Evolutionary conservation across 2,888 invertebrate species (phyloP).

Genomic region (Mesorhabditis sp.): DNA sequence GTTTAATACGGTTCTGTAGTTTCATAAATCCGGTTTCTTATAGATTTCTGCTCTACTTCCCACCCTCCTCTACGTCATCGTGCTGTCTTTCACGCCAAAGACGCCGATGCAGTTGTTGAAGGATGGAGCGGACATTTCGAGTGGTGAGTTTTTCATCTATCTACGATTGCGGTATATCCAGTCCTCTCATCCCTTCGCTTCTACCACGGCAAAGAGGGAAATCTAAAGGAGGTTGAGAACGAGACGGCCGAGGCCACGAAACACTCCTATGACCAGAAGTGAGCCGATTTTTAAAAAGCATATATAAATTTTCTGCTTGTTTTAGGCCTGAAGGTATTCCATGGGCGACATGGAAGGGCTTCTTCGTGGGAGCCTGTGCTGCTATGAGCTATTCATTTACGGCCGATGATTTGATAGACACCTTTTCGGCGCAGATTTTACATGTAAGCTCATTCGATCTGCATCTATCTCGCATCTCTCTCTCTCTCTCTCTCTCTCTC

Average conservation of each 20-base stretch:
- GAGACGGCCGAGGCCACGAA: constrained; percentile 1
- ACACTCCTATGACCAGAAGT: background rate
- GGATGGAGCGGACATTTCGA: constrained; percentile 7
- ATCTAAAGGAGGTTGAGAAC: background rate
- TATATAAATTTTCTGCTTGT: too few species aligned
- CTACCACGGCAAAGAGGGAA: background rate
- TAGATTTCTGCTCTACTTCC: constrained; percentile 34
- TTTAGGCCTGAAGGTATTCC: constrained; percentile 7
- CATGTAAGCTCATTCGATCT: constrained; percentile 18
- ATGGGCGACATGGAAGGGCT: constrained; percentile 36
- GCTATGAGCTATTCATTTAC: constrained; percentile 52
- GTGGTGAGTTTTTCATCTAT: too few species aligned
- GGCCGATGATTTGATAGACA: constrained; percentile 55
- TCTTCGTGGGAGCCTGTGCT: constrained; percentile 47
- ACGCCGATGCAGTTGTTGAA: constrained; percentile 39
- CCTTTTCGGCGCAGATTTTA: constrained; percentile 50
- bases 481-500: background rate
- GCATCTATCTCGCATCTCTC: background rate
- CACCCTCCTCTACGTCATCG: constrained; percentile 33
- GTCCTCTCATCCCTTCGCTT: background rate
- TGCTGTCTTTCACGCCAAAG: constrained; percentile 38
- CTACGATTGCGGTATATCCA: too few species aligned
- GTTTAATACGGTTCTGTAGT: constrained; percentile 9
- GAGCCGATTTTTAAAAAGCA: background rate
- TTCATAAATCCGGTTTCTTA: constrained; percentile 23